Base-by-base conservation (phyloP, 2,888 invertebrate genomes). In the Drosophila austrosaltans region DNA sequence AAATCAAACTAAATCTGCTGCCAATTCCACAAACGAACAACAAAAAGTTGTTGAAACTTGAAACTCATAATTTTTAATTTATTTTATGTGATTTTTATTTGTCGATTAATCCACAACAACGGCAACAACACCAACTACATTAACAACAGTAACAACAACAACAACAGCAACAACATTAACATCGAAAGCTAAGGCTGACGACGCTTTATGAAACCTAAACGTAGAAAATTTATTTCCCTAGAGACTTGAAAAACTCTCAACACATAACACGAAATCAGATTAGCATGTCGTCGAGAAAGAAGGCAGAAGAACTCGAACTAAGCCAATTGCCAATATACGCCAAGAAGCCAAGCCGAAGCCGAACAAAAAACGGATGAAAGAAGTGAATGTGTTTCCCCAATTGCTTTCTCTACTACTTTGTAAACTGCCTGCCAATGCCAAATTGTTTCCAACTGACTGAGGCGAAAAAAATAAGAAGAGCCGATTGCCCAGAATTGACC, bases 81-180 rank as follows among this genome's bases (percentile, higher is more conserved):
- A 90, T 90, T 90, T 90, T 82, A 87, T 84, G 84, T 81, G 90
- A 90, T 90, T 90, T 90, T 90, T 83, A 90, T 90, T 90, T 90
- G 82, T 81, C 84, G 90, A 90, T 90, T 90, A 80, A 82, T 81
- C 81, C 77, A 81, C 80, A 76, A 68, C 66, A 71, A 73, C 72
- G 67, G 71, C 44, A 76, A 60, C 69, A 72, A 73, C 60, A 69
- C 56, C 36, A 40, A 62, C 69, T 64, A 42, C 73, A 77, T 70
- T 72, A 77, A 69, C 75, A 78, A 60, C 63, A 67, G 36, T 67
- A 48, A 48, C 66, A 70, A 73, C 64, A 30, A 32, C 44, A 76
- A 60, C 69, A 72, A 73, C 60, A 69, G 56, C 30, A 40, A 62
- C 69, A 67, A 42, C 73, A 77, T 70, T 73, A 77, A 69, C 75